A percentile compares a stretch with the other conserved stretches of the same genome.
These are phyloP conservation scores for Dicycla oo DNA, from an alignment of 2,888 invertebrate species.

Conservation along the genomic window DNA sequence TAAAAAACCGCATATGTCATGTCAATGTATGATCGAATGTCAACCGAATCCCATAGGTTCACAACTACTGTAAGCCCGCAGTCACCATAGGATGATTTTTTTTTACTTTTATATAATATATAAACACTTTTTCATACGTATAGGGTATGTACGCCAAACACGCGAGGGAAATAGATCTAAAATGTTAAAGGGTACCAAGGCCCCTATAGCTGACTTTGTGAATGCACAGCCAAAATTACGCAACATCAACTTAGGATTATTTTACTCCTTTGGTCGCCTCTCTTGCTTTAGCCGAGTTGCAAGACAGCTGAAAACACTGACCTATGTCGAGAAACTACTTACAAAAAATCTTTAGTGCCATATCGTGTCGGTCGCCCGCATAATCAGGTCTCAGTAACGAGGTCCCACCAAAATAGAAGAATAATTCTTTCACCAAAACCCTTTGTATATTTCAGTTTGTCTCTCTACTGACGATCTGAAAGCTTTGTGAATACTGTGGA, in stretches of 20 bases:
- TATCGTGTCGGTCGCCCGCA: constrained; percentile 68
- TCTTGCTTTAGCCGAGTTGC: neutral
- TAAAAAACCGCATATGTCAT: too few relatives aligned
- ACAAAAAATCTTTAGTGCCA: constrained; percentile 63
- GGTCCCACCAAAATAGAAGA: constrained; percentile 71
- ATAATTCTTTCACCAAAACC: constrained; percentile 70
- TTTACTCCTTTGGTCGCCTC: neutral
- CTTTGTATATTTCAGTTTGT: constrained; percentile 70
- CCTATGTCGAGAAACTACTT: constrained; percentile 47
- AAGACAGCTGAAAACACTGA: constrained; percentile 18
- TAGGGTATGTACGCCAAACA: too few relatives aligned
- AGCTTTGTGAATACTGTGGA: constrained; percentile 71
- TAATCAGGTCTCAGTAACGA: constrained; percentile 72
- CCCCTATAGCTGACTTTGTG: too few relatives aligned
- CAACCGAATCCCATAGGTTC: too few relatives aligned
- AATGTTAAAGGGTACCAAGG: neutral
- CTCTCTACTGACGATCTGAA: constrained; percentile 61
- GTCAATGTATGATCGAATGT: too few relatives aligned
- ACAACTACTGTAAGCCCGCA: too few relatives aligned
- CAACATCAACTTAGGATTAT: neutral
- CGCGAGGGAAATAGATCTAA: too few relatives aligned
- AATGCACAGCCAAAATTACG: neutral
- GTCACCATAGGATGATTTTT: too few relatives aligned
- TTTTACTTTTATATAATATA: too few relatives aligned
- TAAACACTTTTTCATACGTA: too few relatives aligned